Base-by-base conservation (phyloP, 2,797 vertebrate species). In the Acanthurus leucopareius region DNA sequence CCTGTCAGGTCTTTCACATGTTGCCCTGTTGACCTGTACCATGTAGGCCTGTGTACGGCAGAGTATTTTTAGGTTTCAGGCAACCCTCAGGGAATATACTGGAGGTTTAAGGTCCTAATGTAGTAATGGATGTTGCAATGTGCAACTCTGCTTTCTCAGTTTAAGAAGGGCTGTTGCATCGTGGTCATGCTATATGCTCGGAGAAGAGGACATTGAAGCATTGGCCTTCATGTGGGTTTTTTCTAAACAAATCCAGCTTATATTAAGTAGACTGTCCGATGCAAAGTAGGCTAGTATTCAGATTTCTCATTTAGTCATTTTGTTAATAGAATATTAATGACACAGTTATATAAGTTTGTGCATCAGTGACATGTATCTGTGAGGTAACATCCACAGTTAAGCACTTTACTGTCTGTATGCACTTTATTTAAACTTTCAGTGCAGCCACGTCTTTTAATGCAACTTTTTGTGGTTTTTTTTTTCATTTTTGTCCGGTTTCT, bases 31-130 rank as follows among this genome's bases (percentile, higher is more conserved):
- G 72, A 75, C 86, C 77, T 77, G 11, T n/a, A 10, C 57, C 56
- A 35, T 42, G 56, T 25, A 3, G 42, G 58, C 48, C 52, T 59
- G 15, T 28, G 10, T 2, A 32, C 0, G 0, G 54, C 3, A 0
- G 1, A n/a, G 45, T 80, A 73, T 84, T 84, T 79, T 73, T 79
- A 73, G 83, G 32, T 19, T 59, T 56, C 54, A 42, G 35, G 19
- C 51, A 14, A 45, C 58, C 35, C 47, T 52, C n/a, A 14, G 44
- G n/a, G 32, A 66, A 66, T 14, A 32, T n/a, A 25, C 28, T 58
- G 38, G 15, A 51, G 9, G 25, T 52, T 52, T 44, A 51, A 51
- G 4, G 1, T 19, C 11, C 7, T 4, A 16, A 57, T 28, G 20
- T 10, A 10, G 7, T 17, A 52, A 15, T 5, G 8, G 7, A n/a